A percentile compares a stretch with the other conserved stretches of the same genome.
phyloP scores from a whole-genome alignment of 2,888 invertebrate genomes.

The Diogma glabrata region DNA sequence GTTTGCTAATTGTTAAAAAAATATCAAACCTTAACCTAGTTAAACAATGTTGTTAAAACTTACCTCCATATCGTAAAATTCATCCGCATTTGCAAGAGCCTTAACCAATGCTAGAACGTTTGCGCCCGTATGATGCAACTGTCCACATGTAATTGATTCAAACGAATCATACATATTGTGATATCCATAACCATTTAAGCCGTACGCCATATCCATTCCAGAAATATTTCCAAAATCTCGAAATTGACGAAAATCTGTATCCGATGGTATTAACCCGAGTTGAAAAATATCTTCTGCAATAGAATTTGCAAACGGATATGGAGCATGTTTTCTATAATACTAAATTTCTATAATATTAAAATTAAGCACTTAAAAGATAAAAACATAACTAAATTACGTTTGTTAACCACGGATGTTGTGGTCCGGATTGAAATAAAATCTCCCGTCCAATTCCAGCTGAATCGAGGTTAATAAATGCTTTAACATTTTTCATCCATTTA shows the following conservation, averaged over 20 bases:
- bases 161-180: slow-evolving; percentile 61
- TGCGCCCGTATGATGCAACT: slow-evolving; percentile 63
- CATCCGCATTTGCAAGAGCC: slow-evolving; percentile 37
- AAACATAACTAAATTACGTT: slow-evolving; percentile 32
- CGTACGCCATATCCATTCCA: slow-evolving; percentile 66
- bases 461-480: slow-evolving; percentile 80
- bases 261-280: slow-evolving; percentile 50
- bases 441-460: slow-evolving; percentile 88
- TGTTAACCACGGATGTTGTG: slow-evolving; percentile 56
- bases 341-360: slow-evolving; percentile 24
- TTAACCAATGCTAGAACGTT: slow-evolving; percentile 48
- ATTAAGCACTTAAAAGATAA: no score
- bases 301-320: slow-evolving; percentile 47
- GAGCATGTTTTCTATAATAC: slow-evolving; percentile 39
- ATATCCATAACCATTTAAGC: slow-evolving; percentile 63
- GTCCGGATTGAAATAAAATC: slow-evolving; percentile 79
- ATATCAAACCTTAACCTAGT: no score
- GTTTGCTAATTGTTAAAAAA: no score
- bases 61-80: slow-evolving; percentile 31
- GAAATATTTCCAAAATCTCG: slow-evolving; percentile 52
- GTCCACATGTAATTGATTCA: slow-evolving; percentile 48
- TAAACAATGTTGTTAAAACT: no score
- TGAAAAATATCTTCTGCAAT: slow-evolving; percentile 54
- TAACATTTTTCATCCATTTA: slow-evolving; percentile 66
- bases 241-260: slow-evolving; percentile 58